Base-by-base conservation (phyloP, 2,113 vertebrate genomes). In the Epinephelus lanceolatus region DNA sequence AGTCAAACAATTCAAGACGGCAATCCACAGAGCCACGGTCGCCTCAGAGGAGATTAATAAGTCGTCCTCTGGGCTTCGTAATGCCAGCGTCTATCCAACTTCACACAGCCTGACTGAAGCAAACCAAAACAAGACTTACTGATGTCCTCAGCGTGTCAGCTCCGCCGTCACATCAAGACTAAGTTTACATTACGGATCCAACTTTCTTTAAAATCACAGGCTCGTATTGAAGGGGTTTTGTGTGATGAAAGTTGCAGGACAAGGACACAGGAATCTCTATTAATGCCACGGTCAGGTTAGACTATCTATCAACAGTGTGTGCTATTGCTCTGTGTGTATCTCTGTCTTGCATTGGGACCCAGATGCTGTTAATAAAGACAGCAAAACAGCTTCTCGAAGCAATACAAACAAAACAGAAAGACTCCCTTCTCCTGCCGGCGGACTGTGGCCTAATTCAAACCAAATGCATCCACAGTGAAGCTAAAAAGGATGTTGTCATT, bases 281-380 rank as follows among this genome's bases (percentile, higher is more conserved):
- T 76, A 15, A 23, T 5, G 9, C 27, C 5, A 25, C 30, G 8
- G 59, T 59, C 27, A 52, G 69, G 33, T 79, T 33, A 33, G 25
- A 23, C 55, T 14, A 19, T 37, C 56, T 67, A 30, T 69, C 59
- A 80, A 71, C 86, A 59, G 51, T 3, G 12, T 25, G 19, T 51
- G 42, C 65, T 66, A 23, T 60, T 72, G 23, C 60, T 65, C 37
- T 18, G 21, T 66, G 71, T 27, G 1, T 18, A 30, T 67, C n/a
- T 52, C 51, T 25, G 53, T 78, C 86, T 81, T 66, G 45, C 52
- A 65, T 76, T 37, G 23, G 81, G 80, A 68, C 27, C 83, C 89
- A 91, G 89, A 90, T 91, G 89, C 73, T 73, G 77, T 70, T 67
- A 89, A 88, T 90, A 84, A 76, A 91, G 89, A 85, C 81, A 80